Evolutionary conservation across 1,140 invertebrate species (phyloP).

Genomic region (Zaprionus lachaisei): DNA sequence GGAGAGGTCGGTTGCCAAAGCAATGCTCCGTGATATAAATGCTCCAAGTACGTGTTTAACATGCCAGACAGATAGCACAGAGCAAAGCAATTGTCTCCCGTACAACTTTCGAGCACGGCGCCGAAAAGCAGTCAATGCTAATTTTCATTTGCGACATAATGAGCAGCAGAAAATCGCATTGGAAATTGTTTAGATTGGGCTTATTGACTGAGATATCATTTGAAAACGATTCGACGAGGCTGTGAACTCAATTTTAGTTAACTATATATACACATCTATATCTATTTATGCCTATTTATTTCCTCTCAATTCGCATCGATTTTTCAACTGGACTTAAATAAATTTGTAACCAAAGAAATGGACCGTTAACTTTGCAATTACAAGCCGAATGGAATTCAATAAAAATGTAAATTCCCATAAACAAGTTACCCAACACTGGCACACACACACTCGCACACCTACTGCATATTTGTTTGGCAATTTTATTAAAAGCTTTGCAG

Average conservation of each 20-base stretch:
- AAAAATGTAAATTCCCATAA: constrained; percentile 48
- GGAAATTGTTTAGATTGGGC: constrained; percentile 40
- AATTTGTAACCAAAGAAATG: constrained; percentile 22
- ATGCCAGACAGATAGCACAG: constrained; percentile 50
- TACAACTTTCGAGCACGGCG: constrained; percentile 41
- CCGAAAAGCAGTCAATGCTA: constrained; percentile 31
- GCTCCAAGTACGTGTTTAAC: constrained; percentile 73
- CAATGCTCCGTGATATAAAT: constrained; percentile 63
- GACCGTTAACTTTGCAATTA: constrained; percentile 23
- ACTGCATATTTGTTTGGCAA: constrained; percentile 46
- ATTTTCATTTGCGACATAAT: constrained; percentile 50
- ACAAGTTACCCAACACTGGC: constrained; percentile 26
- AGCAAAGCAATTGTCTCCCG: constrained; percentile 41
- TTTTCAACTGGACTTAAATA: constrained; percentile 2
- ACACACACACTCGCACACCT: not conserved
- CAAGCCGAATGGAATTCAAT: constrained; percentile 34
- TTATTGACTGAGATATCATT: constrained; percentile 9
- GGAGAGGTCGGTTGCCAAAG: constrained; percentile 16
- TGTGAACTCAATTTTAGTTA: not conserved
- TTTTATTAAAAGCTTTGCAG: constrained; percentile 54
- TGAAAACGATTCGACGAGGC: constrained; percentile 1
- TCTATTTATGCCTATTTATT: not conserved
- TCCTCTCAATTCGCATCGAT: not conserved
- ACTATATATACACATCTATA: not conserved
- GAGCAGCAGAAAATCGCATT: constrained; percentile 34